Percentiles rank a stretch among this genome's conserved stretches.
phyloP scores from a whole-genome alignment of 2,113 vertebrate genomes.

The Dicaeum eximium region DNA sequence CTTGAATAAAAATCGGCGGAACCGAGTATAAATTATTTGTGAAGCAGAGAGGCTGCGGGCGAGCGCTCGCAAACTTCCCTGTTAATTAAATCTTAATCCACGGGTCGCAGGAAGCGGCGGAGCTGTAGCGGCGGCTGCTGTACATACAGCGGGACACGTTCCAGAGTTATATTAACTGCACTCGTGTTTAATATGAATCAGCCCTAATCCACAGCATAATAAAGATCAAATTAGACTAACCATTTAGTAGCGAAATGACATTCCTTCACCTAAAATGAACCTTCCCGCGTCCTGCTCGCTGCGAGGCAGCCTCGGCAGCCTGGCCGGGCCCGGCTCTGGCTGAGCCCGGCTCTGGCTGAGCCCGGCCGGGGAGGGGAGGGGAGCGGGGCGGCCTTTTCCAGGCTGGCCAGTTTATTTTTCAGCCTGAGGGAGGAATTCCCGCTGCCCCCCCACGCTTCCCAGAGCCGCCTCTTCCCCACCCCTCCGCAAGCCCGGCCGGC shows the following conservation, averaged over 20 bases:
- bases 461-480: not conserved
- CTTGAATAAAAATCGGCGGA: conserved; percentile 49
- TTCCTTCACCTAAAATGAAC: conserved; percentile 58
- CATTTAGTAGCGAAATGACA: conserved; percentile 67
- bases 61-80: conserved; percentile 29
- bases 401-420: not conserved
- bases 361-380: not conserved
- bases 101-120: conserved; percentile 2
- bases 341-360: not conserved
- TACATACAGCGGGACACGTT: conserved; percentile 2
- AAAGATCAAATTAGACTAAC: conserved; percentile 71
- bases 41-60: conserved; percentile 29
- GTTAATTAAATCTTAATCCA: conserved; percentile 65
- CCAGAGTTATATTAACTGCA: conserved; percentile 12
- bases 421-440: not conserved
- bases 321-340: not conserved
- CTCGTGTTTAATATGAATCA: conserved; percentile 61
- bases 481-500: not conserved
- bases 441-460: not conserved
- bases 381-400: not conserved
- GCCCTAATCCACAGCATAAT: conserved; percentile 63
- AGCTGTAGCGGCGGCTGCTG: not conserved
- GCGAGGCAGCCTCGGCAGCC: not conserved
- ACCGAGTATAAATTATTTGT: conserved; percentile 51
- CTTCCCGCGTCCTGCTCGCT: not conserved